A percentile compares a stretch with the other conserved stretches of the same genome.
Evolutionary conservation across 1,140 invertebrate species (phyloP).

Genomic region (Temnothorax longispinosus): DNA sequence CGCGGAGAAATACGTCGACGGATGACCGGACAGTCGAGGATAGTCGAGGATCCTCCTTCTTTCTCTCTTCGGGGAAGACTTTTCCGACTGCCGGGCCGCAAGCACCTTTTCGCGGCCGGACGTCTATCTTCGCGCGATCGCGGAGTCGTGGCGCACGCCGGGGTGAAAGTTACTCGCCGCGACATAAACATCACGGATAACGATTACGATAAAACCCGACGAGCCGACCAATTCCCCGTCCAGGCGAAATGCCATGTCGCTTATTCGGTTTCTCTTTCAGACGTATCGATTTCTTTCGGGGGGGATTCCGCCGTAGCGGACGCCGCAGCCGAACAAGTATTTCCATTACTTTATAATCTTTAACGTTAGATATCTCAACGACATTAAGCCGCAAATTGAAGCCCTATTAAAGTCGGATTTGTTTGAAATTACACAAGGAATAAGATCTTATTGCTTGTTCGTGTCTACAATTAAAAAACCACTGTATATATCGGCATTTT

Average conservation of each 20-base stretch:
- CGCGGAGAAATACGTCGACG: background rate
- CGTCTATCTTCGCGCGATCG: slow-evolving; percentile 23
- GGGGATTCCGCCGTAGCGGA: background rate
- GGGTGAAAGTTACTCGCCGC: slow-evolving; percentile 46
- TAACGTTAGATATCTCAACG: background rate
- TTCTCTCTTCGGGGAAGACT: background rate
- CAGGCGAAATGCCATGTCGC: background rate
- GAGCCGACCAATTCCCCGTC: slow-evolving; percentile 1
- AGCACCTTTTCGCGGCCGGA: background rate
- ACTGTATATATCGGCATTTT: background rate
- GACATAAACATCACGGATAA: slow-evolving; percentile 52
- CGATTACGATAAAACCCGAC: slow-evolving; percentile 50
- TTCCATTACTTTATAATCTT: background rate
- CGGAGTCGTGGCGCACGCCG: slow-evolving; percentile 39
- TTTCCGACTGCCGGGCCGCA: slow-evolving; percentile 12
- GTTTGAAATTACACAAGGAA: background rate
- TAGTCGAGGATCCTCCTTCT: background rate
- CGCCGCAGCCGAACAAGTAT: background rate
- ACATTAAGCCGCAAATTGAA: background rate
- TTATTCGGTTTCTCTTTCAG: slow-evolving; percentile 36
- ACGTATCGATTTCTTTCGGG: slow-evolving; percentile 27
- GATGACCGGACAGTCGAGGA: slow-evolving; percentile 17
- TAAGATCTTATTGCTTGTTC: background rate
- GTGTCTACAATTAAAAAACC: background rate
- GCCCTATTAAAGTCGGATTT: background rate